Base-by-base conservation (phyloP, 30 jellyfish, hydroid and myxozoan species). In the Rhopilema esculentum region DNA sequence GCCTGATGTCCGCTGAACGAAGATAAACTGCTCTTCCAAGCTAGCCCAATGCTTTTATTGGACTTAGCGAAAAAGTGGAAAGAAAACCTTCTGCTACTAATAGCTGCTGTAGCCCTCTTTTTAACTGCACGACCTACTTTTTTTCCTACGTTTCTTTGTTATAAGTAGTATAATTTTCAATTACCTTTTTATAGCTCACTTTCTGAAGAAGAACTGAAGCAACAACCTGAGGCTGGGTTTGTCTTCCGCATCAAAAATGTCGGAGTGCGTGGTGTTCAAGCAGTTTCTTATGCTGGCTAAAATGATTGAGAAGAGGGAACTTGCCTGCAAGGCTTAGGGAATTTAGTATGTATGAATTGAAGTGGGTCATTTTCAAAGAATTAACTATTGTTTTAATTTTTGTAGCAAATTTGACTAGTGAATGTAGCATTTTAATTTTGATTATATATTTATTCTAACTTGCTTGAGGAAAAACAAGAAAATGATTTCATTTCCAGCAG, bases 231-330 rank as follows among this genome's bases (percentile, higher is more conserved):
- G 2, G 96, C 96, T 21, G 96, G 96, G 20, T 40, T 28, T 16
- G 83, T 88, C 4, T 88, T 77, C 26, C 83, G 96, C 61, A 57
- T 88, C 21, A 88, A 52, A 68, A 78, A 88, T 52, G 66, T 88
- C 61, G 96, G 96, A 33, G 96, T 88, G n/a, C 29, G 66, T 61
- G 96, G 96, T 27, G 71, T 80, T 28, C 80, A 33, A 22, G 87
- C 77, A 9, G 69, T 70, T 22, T 77, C 91, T 0, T 88, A 77
- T 52, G 87, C 77, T 27, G 88, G 95, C 16, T 86, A 49, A 70
- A 16, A 4, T n/a, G 28, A 0, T 8, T 22, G 62, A 7, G 8
- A 22, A 8, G 28, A 20, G 1, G 63, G 49, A 1, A 67, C 30
- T 67, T 0, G 21, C 33, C 57, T 40, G 57, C 9, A 12, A 40